Evolutionary conservation across 2,888 invertebrate genomes (phyloP), one percentile per base, ranked within the genome.

Genomic region (Dorcus parallelipipedus): DNA sequence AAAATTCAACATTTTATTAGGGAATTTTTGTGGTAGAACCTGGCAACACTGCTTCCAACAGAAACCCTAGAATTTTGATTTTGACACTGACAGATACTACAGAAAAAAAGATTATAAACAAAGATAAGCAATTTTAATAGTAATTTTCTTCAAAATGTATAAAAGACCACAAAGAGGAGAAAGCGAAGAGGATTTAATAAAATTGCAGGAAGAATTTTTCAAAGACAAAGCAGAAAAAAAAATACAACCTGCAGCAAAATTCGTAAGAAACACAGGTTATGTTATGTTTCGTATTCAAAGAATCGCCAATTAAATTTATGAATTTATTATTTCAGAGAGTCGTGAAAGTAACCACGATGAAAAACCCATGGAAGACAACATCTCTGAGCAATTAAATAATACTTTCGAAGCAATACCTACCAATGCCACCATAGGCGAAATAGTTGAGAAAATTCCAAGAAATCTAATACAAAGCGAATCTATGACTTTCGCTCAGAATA

Each of bases 131-230:
- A 20, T 20, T 20, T 20, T 20, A 20, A 20, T 20, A 20, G 3
- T 33, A 33, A 33, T 1, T 33, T 33, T 33, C 7, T 33, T 33
- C 17, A 52, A 49, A 42, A 88, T 88, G 88, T 80, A 82, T 64
- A 80, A 80, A 64, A 80, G 91, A 64, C 90, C 91, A 0, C 87
- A 86, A 70, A 82, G 83, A 2, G 82, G 83, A 4, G 91, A 91
- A 73, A 83, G 81, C 43, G 91, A 92, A 67, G 86, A 89, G 10
- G 91, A 91, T 70, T 81, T 92, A 40, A 78, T 91, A 17, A 83
- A 82, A 57, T 84, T 90, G 83, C 90, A 92, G 73, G 84, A 86
- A 67, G 87, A 88, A 63, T 92, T 88, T 72, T 73, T 87, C 17
- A 79, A 74, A 42, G 81, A 86, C 64, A 83, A 82, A 53, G 71